Evolutionary conservation across 2,888 invertebrate species (phyloP).

Genomic region (Diplazon laetatorius): DNA sequence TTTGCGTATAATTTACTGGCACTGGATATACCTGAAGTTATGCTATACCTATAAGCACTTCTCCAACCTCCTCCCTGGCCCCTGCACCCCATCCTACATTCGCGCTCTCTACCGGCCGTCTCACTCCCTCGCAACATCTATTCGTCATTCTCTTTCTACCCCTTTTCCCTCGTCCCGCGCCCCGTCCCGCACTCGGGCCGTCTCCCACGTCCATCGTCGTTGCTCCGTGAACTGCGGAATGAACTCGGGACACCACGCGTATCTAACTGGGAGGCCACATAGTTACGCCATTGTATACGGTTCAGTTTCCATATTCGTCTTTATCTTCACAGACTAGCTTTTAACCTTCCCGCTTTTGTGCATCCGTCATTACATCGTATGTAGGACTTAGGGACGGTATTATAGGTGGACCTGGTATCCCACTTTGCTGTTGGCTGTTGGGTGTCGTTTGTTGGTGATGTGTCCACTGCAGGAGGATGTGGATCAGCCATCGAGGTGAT

Average conservation of each 20-base stretch:
- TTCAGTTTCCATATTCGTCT: constrained; percentile 9
- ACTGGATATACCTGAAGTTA: constrained; percentile 82
- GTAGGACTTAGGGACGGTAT: too few species aligned
- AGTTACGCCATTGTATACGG: constrained; percentile 1
- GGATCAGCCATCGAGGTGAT: too few species aligned
- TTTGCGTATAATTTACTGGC: constrained; percentile 83
- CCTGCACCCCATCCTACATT: constrained; percentile 42
- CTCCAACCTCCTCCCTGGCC: constrained; percentile 46
- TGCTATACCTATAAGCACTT: constrained; percentile 77
- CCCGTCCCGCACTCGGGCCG: constrained; percentile 4
- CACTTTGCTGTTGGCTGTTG: too few species aligned
- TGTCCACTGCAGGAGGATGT: too few species aligned
- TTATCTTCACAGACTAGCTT: constrained; percentile 3
- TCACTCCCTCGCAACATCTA: constrained; percentile 36
- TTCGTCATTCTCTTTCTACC: constrained; percentile 49
- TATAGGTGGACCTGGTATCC: too few species aligned
- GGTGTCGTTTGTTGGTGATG: too few species aligned
- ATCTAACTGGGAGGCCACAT: not conserved
- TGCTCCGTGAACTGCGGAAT: not conserved
- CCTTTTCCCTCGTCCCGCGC: constrained; percentile 23
- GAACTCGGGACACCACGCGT: constrained; percentile 20
- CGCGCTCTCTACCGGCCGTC: not conserved
- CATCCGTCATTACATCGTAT: too few species aligned
- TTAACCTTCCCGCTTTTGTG: too few species aligned
- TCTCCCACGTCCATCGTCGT: constrained; percentile 10